Conservation (phyloP, 2,797 vertebrate species). For the Sebastes flavidus region DNA sequence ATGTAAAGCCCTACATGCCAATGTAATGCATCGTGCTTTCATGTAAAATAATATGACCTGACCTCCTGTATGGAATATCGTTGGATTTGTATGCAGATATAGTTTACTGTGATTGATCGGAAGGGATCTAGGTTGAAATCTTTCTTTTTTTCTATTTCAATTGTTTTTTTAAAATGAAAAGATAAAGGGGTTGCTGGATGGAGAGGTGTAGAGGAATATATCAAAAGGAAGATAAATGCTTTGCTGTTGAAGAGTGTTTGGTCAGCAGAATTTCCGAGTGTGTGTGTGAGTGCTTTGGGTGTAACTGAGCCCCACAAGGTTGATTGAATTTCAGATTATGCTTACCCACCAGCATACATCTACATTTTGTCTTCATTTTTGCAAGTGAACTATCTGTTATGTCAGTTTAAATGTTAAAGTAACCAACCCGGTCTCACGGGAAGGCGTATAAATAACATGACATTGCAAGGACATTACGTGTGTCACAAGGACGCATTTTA, state of each 20-base stretch:
- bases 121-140: constrained; percentile 17
- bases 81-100: constrained; percentile 32
- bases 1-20: not conserved
- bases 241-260: constrained; percentile 14
- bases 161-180: constrained; percentile 46
- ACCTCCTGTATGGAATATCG: constrained; percentile 9
- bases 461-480: too few species aligned
- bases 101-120: constrained; percentile 46
- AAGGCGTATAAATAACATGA: too few species aligned
- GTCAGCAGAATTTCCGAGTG: constrained; percentile 47
- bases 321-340: constrained; percentile 44
- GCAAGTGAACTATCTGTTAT: constrained; percentile 7
- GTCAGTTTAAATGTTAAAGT: not conserved
- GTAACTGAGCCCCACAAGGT: constrained; percentile 6
- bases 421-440: not conserved
- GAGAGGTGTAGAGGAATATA: constrained; percentile 32
- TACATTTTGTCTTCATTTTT: constrained; percentile 23
- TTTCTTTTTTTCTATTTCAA: constrained; percentile 29
- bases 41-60: constrained; percentile 13
- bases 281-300: constrained; percentile 1
- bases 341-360: constrained; percentile 1
- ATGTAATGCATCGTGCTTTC: constrained; percentile 3
- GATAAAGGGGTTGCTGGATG: constrained; percentile 17
- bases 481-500: too few species aligned
- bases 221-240: constrained; percentile 42